A percentile compares a stretch with the other conserved stretches of the same genome.
phyloP scores from a whole-genome alignment of 2,797 vertebrate genomes.

The Manis crassicaudata region DNA sequence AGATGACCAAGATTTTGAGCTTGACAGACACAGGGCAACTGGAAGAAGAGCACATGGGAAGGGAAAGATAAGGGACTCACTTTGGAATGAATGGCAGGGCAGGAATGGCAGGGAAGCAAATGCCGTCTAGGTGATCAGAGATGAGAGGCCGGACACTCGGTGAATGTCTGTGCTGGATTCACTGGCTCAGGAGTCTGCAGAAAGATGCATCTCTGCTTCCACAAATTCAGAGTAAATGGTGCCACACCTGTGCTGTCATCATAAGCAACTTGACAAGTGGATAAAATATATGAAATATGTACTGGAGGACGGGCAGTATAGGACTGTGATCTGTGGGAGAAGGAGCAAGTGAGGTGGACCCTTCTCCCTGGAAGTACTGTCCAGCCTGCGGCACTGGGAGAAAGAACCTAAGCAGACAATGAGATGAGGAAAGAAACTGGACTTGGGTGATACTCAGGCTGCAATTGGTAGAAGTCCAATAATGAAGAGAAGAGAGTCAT shows the following conservation, averaged over 20 bases:
- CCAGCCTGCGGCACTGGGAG: too few relatives aligned
- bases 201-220: neutral
- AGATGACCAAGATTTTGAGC: slow-evolving; percentile 17
- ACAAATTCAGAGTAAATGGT: neutral
- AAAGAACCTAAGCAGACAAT: accelerated
- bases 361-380: neutral
- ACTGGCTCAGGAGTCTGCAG: neutral
- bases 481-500: accelerated
- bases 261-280: neutral
- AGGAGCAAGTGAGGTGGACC: too few relatives aligned
- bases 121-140: slow-evolving; percentile 32
- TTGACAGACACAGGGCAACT: neutral
- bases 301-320: accelerated
- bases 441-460: neutral
- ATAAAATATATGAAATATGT: neutral
- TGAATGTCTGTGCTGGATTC: neutral
- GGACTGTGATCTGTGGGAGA: neutral
- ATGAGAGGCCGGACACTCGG: neutral
- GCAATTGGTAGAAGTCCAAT: accelerated
- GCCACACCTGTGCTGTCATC: neutral
- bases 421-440: neutral
- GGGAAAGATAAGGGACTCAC: neutral
- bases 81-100: neutral
- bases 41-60: neutral
- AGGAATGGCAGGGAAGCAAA: neutral